Evolutionary conservation across 2,113 vertebrate genomes (phyloP).

Genomic region (Procavia capensis): DNA sequence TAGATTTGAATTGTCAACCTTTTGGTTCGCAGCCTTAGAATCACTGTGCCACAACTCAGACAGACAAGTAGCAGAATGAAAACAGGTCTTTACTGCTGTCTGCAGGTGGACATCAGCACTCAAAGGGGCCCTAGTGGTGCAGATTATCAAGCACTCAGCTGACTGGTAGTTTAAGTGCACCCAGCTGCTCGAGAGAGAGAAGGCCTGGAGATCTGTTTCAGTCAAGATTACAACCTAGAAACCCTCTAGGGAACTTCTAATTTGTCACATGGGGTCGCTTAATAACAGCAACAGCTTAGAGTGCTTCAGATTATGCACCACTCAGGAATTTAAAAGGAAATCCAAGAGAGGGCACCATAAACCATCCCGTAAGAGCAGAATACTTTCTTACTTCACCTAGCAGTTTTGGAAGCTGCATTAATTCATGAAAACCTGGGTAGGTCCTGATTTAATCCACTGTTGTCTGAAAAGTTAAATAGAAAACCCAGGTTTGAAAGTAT

Average conservation of each 20-base stretch:
- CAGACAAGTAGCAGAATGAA: too few relatives aligned
- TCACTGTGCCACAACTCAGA: too few relatives aligned
- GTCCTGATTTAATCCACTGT: not conserved
- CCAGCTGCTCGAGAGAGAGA: not conserved
- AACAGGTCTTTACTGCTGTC: not conserved
- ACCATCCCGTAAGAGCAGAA: not conserved
- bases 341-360: conserved; percentile 83
- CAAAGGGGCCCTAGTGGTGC: not conserved
- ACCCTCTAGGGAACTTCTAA: not conserved
- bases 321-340: not conserved
- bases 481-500: not conserved
- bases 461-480: not conserved
- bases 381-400: not conserved
- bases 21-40: too few relatives aligned
- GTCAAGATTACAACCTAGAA: not conserved
- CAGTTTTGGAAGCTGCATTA: not conserved
- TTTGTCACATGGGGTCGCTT: not conserved
- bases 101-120: not conserved
- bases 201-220: not conserved
- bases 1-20: too few relatives aligned
- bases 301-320: not conserved
- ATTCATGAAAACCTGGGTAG: not conserved
- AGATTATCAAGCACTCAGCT: not conserved
- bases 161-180: not conserved
- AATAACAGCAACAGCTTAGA: not conserved